Percentiles rank a stretch among this genome's conserved stretches.
These are phyloP conservation scores for Glaucomys volans DNA, from an alignment of 2,113 vertebrate genomes.

Conservation along the genomic window DNA sequence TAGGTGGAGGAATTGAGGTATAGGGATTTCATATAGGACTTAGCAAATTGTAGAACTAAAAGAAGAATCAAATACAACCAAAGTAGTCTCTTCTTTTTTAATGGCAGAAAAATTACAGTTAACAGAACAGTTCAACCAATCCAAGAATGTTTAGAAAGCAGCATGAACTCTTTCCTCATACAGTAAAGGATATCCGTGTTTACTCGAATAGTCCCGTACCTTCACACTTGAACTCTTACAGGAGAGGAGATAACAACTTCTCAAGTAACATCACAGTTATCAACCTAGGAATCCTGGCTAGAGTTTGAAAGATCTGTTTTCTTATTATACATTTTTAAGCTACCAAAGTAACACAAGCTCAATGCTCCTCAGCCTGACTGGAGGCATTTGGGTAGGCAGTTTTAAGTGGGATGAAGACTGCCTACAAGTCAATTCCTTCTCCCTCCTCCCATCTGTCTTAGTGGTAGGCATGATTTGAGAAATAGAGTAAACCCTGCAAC, in stretches of 20 bases:
- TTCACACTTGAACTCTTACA: background rate
- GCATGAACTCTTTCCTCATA: background rate
- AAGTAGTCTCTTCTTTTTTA: conserved; percentile 5
- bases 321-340: background rate
- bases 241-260: background rate
- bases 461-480: background rate
- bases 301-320: background rate
- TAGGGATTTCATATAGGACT: background rate
- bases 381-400: background rate
- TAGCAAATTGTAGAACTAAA: background rate
- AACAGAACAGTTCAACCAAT: background rate
- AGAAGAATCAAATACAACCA: background rate
- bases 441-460: background rate
- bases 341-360: background rate
- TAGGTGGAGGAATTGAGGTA: background rate
- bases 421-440: background rate
- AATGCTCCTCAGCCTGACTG: background rate
- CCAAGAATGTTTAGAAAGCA: background rate
- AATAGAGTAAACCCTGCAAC: background rate
- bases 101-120: background rate
- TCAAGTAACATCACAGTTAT: background rate
- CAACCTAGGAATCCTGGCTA: background rate
- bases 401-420: background rate
- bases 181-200: background rate
- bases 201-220: background rate